Evolutionary conservation across 2,797 vertebrate genomes (phyloP).

Genomic region (Mallotus villosus): DNA sequence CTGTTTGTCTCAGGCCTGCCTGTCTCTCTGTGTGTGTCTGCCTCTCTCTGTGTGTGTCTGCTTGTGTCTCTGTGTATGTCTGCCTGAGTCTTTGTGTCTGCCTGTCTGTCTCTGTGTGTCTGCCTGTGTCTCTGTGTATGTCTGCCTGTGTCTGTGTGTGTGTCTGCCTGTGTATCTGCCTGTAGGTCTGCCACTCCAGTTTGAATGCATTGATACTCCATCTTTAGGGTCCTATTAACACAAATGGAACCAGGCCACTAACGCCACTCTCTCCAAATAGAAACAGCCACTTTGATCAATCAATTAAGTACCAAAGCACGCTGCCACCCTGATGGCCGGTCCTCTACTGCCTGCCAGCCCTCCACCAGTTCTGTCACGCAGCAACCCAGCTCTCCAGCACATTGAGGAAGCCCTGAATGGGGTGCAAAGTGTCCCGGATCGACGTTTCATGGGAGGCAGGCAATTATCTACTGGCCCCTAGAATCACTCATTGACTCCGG

Average conservation of each 20-base stretch:
- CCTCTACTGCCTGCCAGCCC: too few relatives aligned
- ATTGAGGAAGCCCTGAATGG: not conserved
- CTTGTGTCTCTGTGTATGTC: not conserved
- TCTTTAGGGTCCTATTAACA: not conserved
- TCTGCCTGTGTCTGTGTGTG: too few relatives aligned
- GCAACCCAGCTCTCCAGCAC: not conserved
- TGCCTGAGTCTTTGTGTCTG: too few relatives aligned
- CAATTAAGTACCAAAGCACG: not conserved
- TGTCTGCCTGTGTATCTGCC: too few relatives aligned
- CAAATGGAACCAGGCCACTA: not conserved
- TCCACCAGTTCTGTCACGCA: too few relatives aligned
- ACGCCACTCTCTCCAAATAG: not conserved
- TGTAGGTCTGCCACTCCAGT: too few relatives aligned
- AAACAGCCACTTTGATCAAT: not conserved
- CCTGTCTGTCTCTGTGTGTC: too few relatives aligned
- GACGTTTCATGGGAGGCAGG: not conserved
- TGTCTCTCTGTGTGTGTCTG: constrained; percentile 11
- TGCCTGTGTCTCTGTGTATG: too few relatives aligned
- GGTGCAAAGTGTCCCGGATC: not conserved
- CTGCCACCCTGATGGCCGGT: not conserved
- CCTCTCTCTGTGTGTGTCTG: not conserved
- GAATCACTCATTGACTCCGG: not conserved
- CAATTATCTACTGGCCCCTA: not conserved
- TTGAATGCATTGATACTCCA: too few relatives aligned
- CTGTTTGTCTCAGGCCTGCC: not conserved